A percentile compares a stretch with the other conserved stretches of the same genome.
phyloP scores from a whole-genome alignment of 2,888 invertebrate genomes.

The Amorpha juglandis region DNA sequence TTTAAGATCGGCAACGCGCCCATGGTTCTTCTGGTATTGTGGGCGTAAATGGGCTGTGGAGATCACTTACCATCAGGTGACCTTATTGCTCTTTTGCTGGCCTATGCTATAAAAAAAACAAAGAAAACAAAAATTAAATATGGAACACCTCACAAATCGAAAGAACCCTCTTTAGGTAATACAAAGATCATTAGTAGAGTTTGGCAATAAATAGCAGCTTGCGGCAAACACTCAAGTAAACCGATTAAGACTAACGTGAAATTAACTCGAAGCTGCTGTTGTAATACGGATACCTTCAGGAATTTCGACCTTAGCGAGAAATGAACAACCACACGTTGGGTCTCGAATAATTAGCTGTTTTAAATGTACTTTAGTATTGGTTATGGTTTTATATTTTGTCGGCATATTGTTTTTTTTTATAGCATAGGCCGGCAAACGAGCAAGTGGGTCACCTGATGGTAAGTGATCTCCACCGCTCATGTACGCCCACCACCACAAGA shows the following conservation, averaged over 20 bases:
- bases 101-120: too few relatives aligned
- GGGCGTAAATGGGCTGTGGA: too few relatives aligned
- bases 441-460: too few relatives aligned
- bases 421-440: too few relatives aligned
- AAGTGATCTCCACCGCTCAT: too few relatives aligned
- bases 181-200: conserved; percentile 67
- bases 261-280: conserved; percentile 65
- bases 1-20: too few relatives aligned
- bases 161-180: conserved; percentile 49
- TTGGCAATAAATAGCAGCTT: conserved; percentile 66
- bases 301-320: conserved; percentile 37
- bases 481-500: too few relatives aligned
- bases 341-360: conserved; percentile 24
- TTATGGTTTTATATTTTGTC: neutral
- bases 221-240: conserved; percentile 58
- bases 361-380: neutral
- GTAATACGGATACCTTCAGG: conserved; percentile 47
- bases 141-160: conserved; percentile 16
- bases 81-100: too few relatives aligned
- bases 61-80: too few relatives aligned
- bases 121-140: conserved; percentile 18
- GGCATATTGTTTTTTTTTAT: too few relatives aligned
- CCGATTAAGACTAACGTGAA: conserved; percentile 68
- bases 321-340: conserved; percentile 24
- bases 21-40: too few relatives aligned